These are phyloP conservation scores for Rutilus rutilus DNA, from an alignment of 2,113 vertebrate genomes.

Conservation along the genomic window DNA sequence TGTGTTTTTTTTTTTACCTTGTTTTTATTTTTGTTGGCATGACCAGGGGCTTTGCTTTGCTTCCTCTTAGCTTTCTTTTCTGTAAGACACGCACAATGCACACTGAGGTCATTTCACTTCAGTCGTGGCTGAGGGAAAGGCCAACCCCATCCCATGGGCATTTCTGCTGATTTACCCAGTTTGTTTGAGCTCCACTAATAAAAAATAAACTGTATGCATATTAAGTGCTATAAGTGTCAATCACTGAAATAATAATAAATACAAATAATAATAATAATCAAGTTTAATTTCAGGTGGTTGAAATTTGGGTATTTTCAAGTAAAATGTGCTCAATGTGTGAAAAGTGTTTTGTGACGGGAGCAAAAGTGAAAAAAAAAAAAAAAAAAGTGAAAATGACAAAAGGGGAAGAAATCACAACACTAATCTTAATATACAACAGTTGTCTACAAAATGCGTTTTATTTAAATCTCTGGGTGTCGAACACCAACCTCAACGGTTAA, in stretches of 20 bases:
- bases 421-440: conserved; percentile 51
- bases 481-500: conserved; percentile 38
- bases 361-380: background rate
- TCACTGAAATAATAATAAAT: background rate
- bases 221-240: background rate
- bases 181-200: background rate
- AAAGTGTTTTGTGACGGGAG: conserved; percentile 2
- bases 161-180: background rate
- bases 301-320: background rate
- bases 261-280: background rate
- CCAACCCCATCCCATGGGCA: background rate
- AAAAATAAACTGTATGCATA: background rate
- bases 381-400: conserved; percentile 43
- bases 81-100: conserved; percentile 58
- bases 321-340: conserved; percentile 10
- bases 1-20: conserved; percentile 54
- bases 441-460: conserved; percentile 58
- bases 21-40: conserved; percentile 53
- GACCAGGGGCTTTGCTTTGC: conserved; percentile 50
- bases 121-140: conserved; percentile 10
- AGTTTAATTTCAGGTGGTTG: background rate
- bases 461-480: conserved; percentile 52
- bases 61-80: conserved; percentile 58
- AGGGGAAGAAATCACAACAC: conserved; percentile 49
- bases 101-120: conserved; percentile 34